Conservation (phyloP, 1,140 invertebrate species). For the Nymphalis io region DNA sequence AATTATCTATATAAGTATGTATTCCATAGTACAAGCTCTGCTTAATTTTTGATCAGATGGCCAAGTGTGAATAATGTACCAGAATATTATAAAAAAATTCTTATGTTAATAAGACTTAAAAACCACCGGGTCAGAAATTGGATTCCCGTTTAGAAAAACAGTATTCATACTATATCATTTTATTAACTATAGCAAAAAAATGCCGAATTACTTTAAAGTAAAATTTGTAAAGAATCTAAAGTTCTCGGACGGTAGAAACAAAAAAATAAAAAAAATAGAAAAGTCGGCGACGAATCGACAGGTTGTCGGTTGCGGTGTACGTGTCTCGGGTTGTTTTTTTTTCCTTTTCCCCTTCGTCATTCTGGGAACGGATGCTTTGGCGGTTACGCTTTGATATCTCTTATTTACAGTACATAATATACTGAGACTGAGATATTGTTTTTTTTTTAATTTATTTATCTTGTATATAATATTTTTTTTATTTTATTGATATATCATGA, state of each 20-base stretch:
- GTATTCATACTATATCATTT: too few species aligned
- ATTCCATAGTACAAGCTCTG: too few species aligned
- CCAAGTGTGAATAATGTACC: too few species aligned
- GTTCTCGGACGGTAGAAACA: neutral
- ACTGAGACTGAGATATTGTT: neutral
- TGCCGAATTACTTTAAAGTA: neutral
- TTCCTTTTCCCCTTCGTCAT: conserved; percentile 52
- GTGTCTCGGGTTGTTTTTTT: conserved; percentile 41
- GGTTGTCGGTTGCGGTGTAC: conserved; percentile 33
- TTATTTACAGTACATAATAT: neutral
- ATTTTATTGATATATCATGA: too few species aligned
- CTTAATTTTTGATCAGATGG: too few species aligned
- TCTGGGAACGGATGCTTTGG: conserved; percentile 69
- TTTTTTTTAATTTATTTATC: neutral
- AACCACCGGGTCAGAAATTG: too few species aligned
- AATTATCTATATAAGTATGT: too few species aligned
- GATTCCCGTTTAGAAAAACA: too few species aligned
- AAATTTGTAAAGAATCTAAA: conserved; percentile 10
- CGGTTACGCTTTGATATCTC: conserved; percentile 16
- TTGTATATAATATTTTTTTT: too few species aligned
- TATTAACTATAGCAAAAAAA: too few species aligned
- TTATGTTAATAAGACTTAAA: too few species aligned
- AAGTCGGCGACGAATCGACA: conserved; percentile 26
- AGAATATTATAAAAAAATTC: too few species aligned
- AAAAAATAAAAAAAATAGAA: neutral